Evolutionary conservation across 2,888 invertebrate genomes (phyloP), one percentile per base, ranked within the genome.

Genomic region (Phengaris alcon): DNA sequence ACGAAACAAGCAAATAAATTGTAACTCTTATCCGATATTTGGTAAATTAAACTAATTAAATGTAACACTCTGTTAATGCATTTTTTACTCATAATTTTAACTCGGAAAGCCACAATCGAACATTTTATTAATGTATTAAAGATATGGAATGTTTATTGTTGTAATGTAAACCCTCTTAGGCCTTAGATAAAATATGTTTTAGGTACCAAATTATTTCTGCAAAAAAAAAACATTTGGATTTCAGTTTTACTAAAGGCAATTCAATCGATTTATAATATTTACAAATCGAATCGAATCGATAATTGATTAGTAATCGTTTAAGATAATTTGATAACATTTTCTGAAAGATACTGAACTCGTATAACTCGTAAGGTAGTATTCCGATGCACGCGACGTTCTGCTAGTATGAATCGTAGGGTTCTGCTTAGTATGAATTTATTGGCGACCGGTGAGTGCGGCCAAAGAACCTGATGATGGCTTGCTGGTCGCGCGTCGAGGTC

Each of bases 141-240:
- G 86, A 87, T 86, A 84, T 80, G 80, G 80, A 78, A 81, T 81
- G 84, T 88, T 90, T 88, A 89, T 87, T 86, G 84, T 83, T 76
- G 77, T 75, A 88, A 91, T 89, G 87, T 83, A 86, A 87, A 85
- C 84, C 84, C 90, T 91, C 91, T 91, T 88, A 89, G 79, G 82
- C 79, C 78, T 76, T 79, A 83, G 90, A 91, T 91, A 90, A 88
- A 64, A 64, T 64, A 83, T 81, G 79, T 82, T 83, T 22, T 87
- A 35, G 35, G 35, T 89, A 90, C 90, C 87, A 83, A 91, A 91
- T 91, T 91, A 90, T 54, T 72, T 72, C 52, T 54, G 72, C n/a
- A 69, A 69, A 48, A 69, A 64, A 64, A 35, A 64, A 64, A 35
- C 35, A 35, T 64, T 22, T 22, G 64, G 64, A 64, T 64, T 64